Base-by-base conservation (phyloP, 30 jellyfish, hydroid and myxozoan species). In the Chironex yamaguchii region DNA sequence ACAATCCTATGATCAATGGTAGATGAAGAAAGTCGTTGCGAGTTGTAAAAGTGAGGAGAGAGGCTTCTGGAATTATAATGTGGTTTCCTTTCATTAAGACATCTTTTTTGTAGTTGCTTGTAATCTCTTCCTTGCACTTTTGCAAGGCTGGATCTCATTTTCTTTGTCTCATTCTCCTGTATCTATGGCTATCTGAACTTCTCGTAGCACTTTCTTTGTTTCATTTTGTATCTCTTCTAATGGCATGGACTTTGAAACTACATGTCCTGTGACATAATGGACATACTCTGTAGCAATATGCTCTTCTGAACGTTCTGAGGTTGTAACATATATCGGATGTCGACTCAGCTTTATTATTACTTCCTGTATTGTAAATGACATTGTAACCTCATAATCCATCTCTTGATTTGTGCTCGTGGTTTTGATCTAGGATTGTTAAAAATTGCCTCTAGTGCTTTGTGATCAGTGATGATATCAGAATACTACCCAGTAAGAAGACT, bases 11-110 rank as follows among this genome's bases (percentile, higher is more conserved):
- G n/a, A n/a, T n/a, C n/a, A n/a, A n/a, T n/a, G n/a, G n/a, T n/a
- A n/a, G n/a, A n/a, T n/a, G n/a, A n/a, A n/a, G n/a, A n/a, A n/a
- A n/a, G n/a, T n/a, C n/a, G n/a, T n/a, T n/a, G n/a, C n/a, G n/a
- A n/a, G n/a, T n/a, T n/a, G n/a, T n/a, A n/a, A 74, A 93, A 58
- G 29, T 54, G 67, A 26, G 81, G 29, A 71, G 90, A 30, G 62
- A 62, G 0, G 27, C 21, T 69, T 32, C 49, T 35, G 95, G 84
- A 3, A 85, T 32, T 27, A 85, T 69, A 28, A 81, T 89, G 32
- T 79, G 50, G 30, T 35, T 50, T 50, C 85, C 95, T 54, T 82
- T 82, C 84, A 79, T 48, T 53, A 89, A 13, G 4, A 89, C 14
- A 81, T 89, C 78, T 24, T 76, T 76, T 51, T 76, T 25, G 52